These are phyloP conservation scores for Macheiramphus alcinus DNA, from an alignment of 2,113 vertebrate species.

Conservation along the genomic window DNA sequence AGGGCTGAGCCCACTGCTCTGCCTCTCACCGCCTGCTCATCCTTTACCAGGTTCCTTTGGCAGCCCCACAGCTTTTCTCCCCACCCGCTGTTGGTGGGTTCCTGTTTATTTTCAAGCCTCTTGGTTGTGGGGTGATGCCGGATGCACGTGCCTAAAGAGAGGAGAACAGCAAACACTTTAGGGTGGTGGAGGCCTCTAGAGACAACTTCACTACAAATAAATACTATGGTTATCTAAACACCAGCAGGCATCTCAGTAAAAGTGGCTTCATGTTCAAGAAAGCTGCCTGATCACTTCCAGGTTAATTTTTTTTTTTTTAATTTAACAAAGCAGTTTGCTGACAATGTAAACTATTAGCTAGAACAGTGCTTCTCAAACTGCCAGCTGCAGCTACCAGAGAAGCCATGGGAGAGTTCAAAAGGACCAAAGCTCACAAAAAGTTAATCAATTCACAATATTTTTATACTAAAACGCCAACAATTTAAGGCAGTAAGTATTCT, in stretches of 20 bases:
- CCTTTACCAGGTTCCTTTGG: not conserved
- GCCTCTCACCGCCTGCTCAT: rapidly evolving
- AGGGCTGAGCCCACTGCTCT: not conserved
- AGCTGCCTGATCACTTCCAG: not conserved
- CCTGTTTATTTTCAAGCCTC: slow-evolving; percentile 1
- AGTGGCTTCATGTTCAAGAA: not conserved
- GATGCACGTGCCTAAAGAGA: not conserved
- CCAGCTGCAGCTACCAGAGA: not conserved
- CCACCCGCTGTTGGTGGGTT: rapidly evolving
- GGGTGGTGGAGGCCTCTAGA: not conserved
- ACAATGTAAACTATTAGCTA: not conserved
- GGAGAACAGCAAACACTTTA: not conserved
- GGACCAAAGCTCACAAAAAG: not conserved
- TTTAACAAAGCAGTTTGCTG: not conserved
- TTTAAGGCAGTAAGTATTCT: not conserved
- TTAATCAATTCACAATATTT: not conserved
- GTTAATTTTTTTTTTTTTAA: not conserved
- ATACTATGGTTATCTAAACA: not conserved
- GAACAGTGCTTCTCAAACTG: not conserved
- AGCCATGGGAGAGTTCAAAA: not conserved
- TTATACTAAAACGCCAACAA: not conserved
- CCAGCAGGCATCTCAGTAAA: not conserved
- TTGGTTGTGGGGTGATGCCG: not conserved
- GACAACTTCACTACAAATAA: not conserved
- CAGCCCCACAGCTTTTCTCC: not conserved